Conservation (phyloP, 2,113 vertebrate species). For the Tichodroma muraria region DNA sequence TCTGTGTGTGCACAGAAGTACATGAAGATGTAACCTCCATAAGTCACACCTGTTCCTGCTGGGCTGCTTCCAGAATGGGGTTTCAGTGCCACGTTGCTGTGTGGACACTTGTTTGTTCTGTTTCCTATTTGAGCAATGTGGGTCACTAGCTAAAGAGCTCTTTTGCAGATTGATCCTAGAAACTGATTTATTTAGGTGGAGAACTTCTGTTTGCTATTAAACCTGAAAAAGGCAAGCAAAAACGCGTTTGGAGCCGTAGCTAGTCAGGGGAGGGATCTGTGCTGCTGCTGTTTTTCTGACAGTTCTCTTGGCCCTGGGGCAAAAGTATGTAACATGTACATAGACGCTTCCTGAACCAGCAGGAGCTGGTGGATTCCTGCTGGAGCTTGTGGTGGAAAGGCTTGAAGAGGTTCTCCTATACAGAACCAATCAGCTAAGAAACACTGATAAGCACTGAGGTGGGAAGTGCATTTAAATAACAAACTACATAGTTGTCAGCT, state of each 20-base stretch:
- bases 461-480: neutral
- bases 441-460: neutral
- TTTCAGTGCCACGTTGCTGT: neutral
- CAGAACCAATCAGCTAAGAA: neutral
- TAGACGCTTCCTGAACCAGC: neutral
- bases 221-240: neutral
- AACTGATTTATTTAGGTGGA: neutral
- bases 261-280: neutral
- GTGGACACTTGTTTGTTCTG: neutral
- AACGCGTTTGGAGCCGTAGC: neutral
- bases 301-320: neutral
- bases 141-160: neutral
- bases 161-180: neutral
- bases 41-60: neutral
- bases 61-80: neutral
- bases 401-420: neutral
- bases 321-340: accelerated
- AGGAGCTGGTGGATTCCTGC: neutral
- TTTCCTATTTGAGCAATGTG: neutral
- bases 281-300: neutral
- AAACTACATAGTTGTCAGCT: neutral
- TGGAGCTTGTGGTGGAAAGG: neutral
- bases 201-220: neutral
- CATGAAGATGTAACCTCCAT: neutral
- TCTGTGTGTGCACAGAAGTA: neutral